Base-by-base conservation (phyloP, 2,888 invertebrate genomes). In the Aphodius granarius region DNA sequence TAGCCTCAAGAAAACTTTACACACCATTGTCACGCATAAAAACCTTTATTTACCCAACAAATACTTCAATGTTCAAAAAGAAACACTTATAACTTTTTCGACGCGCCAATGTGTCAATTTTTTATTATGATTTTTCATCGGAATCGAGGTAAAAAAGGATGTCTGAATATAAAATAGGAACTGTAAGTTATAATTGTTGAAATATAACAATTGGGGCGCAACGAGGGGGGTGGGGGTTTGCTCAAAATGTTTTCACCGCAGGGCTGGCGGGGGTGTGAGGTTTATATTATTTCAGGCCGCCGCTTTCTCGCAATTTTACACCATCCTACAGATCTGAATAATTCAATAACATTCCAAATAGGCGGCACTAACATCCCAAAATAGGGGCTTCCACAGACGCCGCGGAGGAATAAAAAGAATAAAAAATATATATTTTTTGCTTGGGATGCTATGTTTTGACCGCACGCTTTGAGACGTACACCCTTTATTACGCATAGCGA, bases 271-370 rank as follows among this genome's bases (percentile, higher is more conserved):
- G 78, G 82, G 84, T 79, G 81, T 83, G 84, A 84, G 84, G 84
- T 82, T 83, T 84, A 82, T 81, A 84, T 84, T 84, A 83, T 84
- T 84, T 80, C 81, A 80, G 9, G 43, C 4, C 13, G 9, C 20
- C 84, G 84, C 84, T 84, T 84, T 83, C 82, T 83, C 82, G 82
- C 84, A 84, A 83, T 85, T 85, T 85, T 84, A 83, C 84, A 84
- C 84, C 84, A 82, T 83, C 80, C 83, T 84, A 81, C 84, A 83
- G 84, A 84, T 84, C 84, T 84, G 84, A 85, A 85, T 85, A 85
- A 85, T 85, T 85, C 84, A 85, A 84, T 85, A 84, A 85, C 83
- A 83, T 82, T 82, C 82, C 84, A 84, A 84, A 84, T 85, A 83
- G 83, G 83, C 84, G 83, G 80, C 82, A 82, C 83, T 82, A 83